These are phyloP conservation scores for Myripristis murdjan DNA, from an alignment of 2,797 vertebrate genomes.

Conservation along the genomic window DNA sequence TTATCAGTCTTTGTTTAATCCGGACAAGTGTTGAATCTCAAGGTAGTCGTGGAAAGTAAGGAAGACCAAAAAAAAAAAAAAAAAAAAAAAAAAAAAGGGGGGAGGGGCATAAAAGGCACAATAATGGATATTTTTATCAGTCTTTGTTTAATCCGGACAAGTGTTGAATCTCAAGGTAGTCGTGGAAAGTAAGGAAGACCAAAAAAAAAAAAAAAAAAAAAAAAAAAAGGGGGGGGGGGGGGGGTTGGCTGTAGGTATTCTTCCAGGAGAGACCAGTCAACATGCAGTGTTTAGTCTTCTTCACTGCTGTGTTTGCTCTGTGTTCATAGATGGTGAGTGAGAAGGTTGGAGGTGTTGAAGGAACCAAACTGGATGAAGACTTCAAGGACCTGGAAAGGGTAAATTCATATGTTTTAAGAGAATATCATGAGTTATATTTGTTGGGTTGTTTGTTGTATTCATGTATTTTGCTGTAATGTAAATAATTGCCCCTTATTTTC, in stretches of 20 bases:
- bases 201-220: too few species aligned
- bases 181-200: background rate
- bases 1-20: background rate
- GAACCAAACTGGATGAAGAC: constrained; percentile 97
- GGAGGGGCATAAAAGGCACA: too few species aligned
- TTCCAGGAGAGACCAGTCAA: background rate
- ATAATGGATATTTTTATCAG: background rate
- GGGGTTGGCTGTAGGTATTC: background rate
- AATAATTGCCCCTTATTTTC: background rate
- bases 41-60: background rate
- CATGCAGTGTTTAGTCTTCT: background rate
- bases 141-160: background rate
- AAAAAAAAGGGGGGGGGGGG: too few species aligned
- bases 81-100: too few species aligned
- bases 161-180: background rate
- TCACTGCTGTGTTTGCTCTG: constrained; percentile 27
- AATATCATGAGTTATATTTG: background rate
- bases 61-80: background rate
- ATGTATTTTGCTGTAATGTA: constrained; percentile 6
- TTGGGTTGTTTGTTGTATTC: background rate
- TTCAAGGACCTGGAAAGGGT: constrained; percentile 97
- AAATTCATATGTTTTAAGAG: constrained; percentile 46
- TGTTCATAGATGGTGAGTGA: constrained; percentile 93
- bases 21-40: background rate
- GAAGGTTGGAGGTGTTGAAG: constrained; percentile 97